Evolutionary conservation across 2,888 invertebrate genomes (phyloP).

Genomic region (Strigamia maritima): DNA sequence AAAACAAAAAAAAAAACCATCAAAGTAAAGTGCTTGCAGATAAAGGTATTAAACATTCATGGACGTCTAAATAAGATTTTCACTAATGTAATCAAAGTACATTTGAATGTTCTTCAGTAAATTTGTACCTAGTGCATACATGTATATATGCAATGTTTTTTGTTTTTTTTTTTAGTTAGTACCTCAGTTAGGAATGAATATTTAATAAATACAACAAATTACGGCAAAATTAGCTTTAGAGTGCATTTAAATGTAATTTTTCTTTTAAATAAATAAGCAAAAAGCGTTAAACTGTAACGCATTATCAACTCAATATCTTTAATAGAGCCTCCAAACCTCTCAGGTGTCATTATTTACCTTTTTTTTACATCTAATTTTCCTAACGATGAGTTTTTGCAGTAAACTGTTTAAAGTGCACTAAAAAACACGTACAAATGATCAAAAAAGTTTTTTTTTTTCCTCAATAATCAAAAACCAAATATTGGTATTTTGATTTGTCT

Average conservation of each 20-base stretch:
- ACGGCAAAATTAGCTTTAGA: background rate
- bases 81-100: background rate
- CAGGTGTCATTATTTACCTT: constrained; percentile 10
- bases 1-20: background rate
- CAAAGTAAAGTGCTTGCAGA: background rate
- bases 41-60: constrained; percentile 8
- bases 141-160: background rate
- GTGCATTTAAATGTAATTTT: constrained; percentile 14
- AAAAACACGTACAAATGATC: background rate
- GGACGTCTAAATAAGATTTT: constrained; percentile 6
- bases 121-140: background rate
- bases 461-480: no score
- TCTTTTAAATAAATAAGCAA: background rate
- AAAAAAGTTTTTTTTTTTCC: no score
- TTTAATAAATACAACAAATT: background rate
- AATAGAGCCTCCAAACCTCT: background rate
- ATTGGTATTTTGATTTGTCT: no score
- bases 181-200: background rate
- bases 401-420: background rate
- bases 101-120: background rate
- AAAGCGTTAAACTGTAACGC: background rate
- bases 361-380: background rate
- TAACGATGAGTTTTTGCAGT: constrained; percentile 8
- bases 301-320: background rate
- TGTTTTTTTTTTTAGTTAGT: background rate